Percentiles rank a stretch among this genome's conserved stretches.
Conservation (phyloP, 2,888 invertebrate genomes). For the Plebejus melissa region DNA sequence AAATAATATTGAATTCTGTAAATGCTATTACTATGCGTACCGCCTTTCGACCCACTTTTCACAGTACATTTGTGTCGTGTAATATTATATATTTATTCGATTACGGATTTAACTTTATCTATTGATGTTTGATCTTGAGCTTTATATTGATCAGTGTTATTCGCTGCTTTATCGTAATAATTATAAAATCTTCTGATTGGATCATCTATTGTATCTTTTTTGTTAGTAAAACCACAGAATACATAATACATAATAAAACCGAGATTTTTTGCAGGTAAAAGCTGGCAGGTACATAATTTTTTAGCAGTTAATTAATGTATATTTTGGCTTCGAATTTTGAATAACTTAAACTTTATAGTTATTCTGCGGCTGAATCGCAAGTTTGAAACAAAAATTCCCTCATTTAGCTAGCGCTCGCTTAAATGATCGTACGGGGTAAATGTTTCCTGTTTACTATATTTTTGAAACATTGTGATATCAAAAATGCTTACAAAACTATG, state of each 20-base stretch:
- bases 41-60: conserved; percentile 23
- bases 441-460: conserved; percentile 44
- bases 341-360: background rate
- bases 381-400: background rate
- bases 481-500: conserved; percentile 67
- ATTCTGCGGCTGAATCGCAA: background rate
- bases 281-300: too few species aligned
- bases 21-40: conserved; percentile 25
- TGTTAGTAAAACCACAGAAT: background rate
- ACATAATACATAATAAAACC: too few species aligned
- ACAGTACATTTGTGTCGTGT: conserved; percentile 17
- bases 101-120: background rate
- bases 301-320: background rate
- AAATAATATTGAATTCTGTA: conserved; percentile 41
- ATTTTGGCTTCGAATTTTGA: background rate
- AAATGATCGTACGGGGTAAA: conserved; percentile 35
- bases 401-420: conserved; percentile 19
- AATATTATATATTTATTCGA: background rate
- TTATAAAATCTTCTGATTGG: background rate
- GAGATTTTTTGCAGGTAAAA: background rate
- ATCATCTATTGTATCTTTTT: background rate
- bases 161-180: too few species aligned
- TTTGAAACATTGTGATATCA: conserved; percentile 59
- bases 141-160: too few species aligned
- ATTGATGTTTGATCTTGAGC: background rate